These are phyloP conservation scores for Pampusana beccarii DNA, from an alignment of 2,113 vertebrate species.

Conservation along the genomic window DNA sequence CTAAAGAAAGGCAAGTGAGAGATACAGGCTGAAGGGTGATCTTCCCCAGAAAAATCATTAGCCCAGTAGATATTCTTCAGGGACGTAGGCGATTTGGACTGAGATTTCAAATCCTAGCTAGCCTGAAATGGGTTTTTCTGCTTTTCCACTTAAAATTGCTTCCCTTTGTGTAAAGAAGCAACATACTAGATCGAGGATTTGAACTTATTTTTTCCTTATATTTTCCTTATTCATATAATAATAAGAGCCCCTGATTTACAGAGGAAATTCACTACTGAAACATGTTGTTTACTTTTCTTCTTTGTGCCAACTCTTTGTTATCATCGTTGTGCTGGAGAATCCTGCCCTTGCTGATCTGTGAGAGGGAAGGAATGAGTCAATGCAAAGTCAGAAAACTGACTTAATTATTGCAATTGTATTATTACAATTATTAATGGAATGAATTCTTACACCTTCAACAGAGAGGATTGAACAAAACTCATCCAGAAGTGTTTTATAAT, in stretches of 20 bases:
- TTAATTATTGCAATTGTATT: background rate
- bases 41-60: background rate
- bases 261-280: background rate
- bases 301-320: background rate
- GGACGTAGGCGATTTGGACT: background rate
- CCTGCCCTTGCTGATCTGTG: accelerated
- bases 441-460: background rate
- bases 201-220: background rate
- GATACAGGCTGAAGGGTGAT: background rate
- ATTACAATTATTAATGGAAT: background rate
- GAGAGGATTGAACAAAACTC: background rate
- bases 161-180: background rate
- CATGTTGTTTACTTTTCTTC: background rate
- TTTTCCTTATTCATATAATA: background rate
- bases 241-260: background rate
- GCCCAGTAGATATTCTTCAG: background rate
- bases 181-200: background rate
- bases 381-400: background rate
- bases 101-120: background rate
- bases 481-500: background rate
- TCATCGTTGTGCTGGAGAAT: background rate
- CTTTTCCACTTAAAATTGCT: background rate
- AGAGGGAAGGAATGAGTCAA: background rate
- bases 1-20: background rate
- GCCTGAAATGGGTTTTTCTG: background rate